Evolutionary conservation across 2,888 invertebrate genomes (phyloP).

Genomic region (Teleogryllus oceanicus): DNA sequence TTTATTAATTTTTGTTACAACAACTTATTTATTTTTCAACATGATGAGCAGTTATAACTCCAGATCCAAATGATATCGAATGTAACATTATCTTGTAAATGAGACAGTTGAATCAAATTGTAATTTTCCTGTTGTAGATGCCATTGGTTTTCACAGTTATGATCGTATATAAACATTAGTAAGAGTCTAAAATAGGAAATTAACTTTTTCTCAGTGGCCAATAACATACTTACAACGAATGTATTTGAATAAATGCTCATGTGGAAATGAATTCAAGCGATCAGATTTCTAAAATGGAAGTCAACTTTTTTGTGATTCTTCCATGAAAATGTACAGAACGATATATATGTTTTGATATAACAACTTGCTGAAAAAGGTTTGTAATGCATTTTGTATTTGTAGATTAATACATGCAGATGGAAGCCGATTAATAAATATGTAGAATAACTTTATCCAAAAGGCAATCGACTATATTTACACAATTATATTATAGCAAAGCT

Average conservation of each 20-base stretch:
- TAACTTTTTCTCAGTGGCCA: background rate
- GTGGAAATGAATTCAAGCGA: background rate
- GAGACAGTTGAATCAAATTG: too few species aligned
- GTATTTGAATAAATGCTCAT: background rate
- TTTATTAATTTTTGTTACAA: too few species aligned
- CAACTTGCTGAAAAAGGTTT: background rate
- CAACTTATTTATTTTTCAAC: too few species aligned
- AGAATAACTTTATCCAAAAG: too few species aligned
- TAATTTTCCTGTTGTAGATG: too few species aligned
- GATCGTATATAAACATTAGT: too few species aligned
- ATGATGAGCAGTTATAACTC: too few species aligned
- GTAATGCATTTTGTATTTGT: background rate
- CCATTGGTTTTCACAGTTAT: too few species aligned
- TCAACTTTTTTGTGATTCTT: background rate
- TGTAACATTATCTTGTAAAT: too few species aligned
- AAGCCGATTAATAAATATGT: background rate
- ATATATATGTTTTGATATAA: background rate
- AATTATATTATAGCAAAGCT: too few species aligned
- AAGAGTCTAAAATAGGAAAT: background rate
- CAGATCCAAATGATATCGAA: too few species aligned
- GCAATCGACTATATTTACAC: too few species aligned
- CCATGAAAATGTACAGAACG: background rate
- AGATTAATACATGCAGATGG: background rate
- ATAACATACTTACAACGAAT: background rate
- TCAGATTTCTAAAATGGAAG: background rate